Evolutionary conservation across 2,888 invertebrate species (phyloP), one percentile per base, ranked within the genome.

Genomic region (Brenthis daphne): DNA sequence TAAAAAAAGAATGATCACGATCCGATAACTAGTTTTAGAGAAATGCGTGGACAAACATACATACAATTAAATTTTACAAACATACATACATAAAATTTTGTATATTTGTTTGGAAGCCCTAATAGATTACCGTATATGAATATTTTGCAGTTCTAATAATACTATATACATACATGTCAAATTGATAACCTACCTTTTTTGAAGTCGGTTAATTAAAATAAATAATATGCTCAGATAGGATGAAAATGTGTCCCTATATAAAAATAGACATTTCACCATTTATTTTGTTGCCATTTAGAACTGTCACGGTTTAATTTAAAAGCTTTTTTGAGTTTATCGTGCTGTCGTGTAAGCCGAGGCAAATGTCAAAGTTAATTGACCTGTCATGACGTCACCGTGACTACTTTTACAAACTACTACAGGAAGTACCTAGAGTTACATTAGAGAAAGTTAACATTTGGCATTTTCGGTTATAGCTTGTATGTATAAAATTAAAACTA

Each of bases 321-420:
- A 65, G 55, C 24, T 58, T 48, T 64, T 55, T 43, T 57, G 60
- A 50, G 50, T 14, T 29, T 43, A 48, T 63, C 54, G 54, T 50
- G 47, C 54, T 57, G 24, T 16, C 56, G 53, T 48, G 60, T 55
- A 43, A 65, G 43, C 50, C 29, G 64, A 53, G 63, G 51, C 58
- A 58, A 29, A 55, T 55, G 64, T 66, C 64, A 64, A 53, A 66
- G 66, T 64, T 61, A 66, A 66, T 71, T 68, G 64, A 64, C 65
- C 55, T n/a, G 51, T 13, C 29, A 13, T 50, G 47, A 53, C 37
- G 50, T 50, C 20, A 61, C 47, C 13, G n/a, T 57, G 11, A 43
- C 37, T 37, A 0, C 14, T 47, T 56, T 61, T 61, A 48, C 13
- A 16, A 55, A 56, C 37, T 3, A 16, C 4, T 16, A 13, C 43